These are phyloP conservation scores for Apeltes quadracus DNA, from an alignment of 2,113 vertebrate species.

Conservation along the genomic window DNA sequence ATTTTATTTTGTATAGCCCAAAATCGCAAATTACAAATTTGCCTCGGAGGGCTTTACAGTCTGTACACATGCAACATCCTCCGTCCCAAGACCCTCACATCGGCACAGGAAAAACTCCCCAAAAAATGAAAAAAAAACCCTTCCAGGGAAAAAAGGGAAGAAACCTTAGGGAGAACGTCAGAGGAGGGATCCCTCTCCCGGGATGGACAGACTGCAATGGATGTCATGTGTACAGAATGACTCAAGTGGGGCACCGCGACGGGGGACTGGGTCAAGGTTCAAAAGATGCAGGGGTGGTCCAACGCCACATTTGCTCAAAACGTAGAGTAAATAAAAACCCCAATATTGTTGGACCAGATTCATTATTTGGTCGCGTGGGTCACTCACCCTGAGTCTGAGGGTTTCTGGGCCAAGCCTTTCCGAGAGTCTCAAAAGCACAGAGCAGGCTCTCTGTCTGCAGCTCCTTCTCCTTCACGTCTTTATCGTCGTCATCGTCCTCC, in stretches of 20 bases:
- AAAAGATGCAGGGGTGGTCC: not conserved
- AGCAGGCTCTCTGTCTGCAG: slow-evolving; percentile 88
- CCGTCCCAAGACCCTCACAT: too few relatives aligned
- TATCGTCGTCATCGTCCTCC: slow-evolving; percentile 73
- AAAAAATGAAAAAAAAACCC: too few relatives aligned
- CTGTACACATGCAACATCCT: too few relatives aligned
- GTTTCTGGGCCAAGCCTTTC: slow-evolving; percentile 91
- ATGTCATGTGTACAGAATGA: too few relatives aligned
- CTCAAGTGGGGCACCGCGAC: not conserved
- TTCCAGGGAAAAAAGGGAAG: too few relatives aligned
- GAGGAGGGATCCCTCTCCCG: too few relatives aligned
- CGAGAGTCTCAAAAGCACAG: slow-evolving; percentile 91
- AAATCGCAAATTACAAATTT: too few relatives aligned
- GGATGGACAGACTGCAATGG: too few relatives aligned
- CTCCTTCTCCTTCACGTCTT: slow-evolving; percentile 85
- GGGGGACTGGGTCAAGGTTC: not conserved
- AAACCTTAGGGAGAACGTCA: too few relatives aligned
- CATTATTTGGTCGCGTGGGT: not conserved
- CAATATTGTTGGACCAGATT: not conserved
- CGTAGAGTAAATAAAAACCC: not conserved
- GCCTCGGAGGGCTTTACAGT: too few relatives aligned
- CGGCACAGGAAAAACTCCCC: too few relatives aligned
- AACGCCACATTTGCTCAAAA: not conserved
- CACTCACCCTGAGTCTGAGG: slow-evolving; percentile 87
- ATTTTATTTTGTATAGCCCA: too few relatives aligned